Conservation (phyloP, 2,888 invertebrate genomes). For the Globia sparganii region DNA sequence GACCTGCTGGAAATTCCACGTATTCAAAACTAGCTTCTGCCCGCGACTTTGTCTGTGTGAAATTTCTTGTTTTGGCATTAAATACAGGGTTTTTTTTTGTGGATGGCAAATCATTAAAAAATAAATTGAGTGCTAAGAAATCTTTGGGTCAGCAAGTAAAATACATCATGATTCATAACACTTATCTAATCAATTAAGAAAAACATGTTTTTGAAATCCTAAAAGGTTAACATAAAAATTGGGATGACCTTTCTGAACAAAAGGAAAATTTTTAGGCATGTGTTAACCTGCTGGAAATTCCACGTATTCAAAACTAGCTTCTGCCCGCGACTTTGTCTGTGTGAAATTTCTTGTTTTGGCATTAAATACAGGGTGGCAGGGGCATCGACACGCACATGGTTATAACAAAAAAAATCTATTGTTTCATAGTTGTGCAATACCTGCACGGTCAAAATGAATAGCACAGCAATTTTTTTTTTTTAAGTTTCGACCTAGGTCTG, state of each 20-base stretch:
- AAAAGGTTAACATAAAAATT: not conserved
- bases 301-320: not conserved
- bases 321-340: not conserved
- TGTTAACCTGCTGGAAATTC: not conserved
- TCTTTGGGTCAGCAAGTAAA: not conserved
- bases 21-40: not conserved
- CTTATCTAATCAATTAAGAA: constrained; percentile 1
- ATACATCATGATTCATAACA: not conserved
- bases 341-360: not conserved
- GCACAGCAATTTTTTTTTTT: too few relatives aligned
- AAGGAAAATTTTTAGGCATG: not conserved
- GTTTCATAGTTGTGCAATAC: too few relatives aligned
- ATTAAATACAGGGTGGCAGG: not conserved
- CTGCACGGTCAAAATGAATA: too few relatives aligned
- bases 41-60: too few relatives aligned
- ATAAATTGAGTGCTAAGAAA: too few relatives aligned
- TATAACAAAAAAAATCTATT: too few relatives aligned
- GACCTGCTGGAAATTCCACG: not conserved
- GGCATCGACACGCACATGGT: too few relatives aligned
- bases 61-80: not conserved
- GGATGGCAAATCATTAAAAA: too few relatives aligned
- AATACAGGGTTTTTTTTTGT: too few relatives aligned
- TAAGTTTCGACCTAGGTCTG: too few relatives aligned
- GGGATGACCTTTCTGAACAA: not conserved
- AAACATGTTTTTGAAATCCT: not conserved